Percentiles rank a stretch among this genome's conserved stretches.
Evolutionary conservation across 2,113 vertebrate genomes (phyloP).

Genomic region (Oxyura jamaicensis): DNA sequence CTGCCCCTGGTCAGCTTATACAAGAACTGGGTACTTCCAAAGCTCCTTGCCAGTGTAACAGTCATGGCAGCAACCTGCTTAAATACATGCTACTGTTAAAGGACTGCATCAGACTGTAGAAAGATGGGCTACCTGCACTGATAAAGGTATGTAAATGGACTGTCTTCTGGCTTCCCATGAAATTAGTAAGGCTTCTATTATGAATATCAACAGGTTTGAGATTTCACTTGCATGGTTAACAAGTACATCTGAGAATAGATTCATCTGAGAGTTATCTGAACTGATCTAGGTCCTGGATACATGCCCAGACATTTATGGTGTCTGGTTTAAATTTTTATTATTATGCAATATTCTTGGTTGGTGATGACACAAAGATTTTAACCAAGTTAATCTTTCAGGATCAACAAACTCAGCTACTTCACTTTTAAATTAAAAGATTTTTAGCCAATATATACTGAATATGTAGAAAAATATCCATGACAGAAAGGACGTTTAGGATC

Average conservation of each 20-base stretch:
- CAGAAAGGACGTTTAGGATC: neutral
- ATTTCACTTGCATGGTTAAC: neutral
- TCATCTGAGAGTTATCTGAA: neutral
- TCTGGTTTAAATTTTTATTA: neutral
- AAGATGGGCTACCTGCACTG: neutral
- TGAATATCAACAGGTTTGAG: neutral
- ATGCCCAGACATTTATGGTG: neutral
- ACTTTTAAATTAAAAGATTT: neutral
- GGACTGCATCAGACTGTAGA: neutral
- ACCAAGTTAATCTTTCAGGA: slow-evolving; percentile 8
- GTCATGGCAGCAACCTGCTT: neutral
- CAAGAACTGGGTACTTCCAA: neutral
- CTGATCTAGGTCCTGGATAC: neutral
- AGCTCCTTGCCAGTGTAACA: neutral
- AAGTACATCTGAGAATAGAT: neutral
- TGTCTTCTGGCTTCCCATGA: neutral
- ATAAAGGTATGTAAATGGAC: neutral
- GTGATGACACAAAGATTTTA: slow-evolving; percentile 21
- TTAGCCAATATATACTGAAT: neutral
- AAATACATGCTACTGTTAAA: accelerated
- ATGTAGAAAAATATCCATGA: neutral
- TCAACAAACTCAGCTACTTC: neutral
- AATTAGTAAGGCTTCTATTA: neutral
- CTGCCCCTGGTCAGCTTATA: neutral
- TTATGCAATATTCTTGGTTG: slow-evolving; percentile 4